phyloP scores from a whole-genome alignment of 2,888 invertebrate genomes.

The Dichetophora obliterata region DNA sequence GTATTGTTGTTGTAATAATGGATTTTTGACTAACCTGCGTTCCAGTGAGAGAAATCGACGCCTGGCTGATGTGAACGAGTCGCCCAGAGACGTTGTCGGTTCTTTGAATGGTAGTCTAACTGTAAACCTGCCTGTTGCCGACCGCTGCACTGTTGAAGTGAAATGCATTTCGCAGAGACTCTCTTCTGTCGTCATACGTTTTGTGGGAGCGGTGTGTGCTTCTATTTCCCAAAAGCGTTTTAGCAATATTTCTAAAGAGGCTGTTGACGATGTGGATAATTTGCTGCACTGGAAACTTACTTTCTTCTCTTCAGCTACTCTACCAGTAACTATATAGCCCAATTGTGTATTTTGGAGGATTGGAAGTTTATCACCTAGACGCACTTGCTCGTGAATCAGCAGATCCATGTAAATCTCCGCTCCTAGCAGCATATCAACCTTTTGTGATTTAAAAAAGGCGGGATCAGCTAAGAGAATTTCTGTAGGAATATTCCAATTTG shows the following conservation, averaged over 20 bases:
- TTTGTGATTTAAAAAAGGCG: too few species aligned
- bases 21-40: not conserved
- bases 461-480: too few species aligned
- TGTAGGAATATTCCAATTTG: too few species aligned
- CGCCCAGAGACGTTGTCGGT: too few species aligned
- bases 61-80: too few species aligned
- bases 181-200: too few species aligned
- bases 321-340: constrained; percentile 36
- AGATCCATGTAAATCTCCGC: constrained; percentile 31
- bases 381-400: constrained; percentile 34
- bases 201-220: not conserved
- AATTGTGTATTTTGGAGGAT: constrained; percentile 33
- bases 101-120: too few species aligned
- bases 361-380: constrained; percentile 5
- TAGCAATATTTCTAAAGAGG: constrained; percentile 18
- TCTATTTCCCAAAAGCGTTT: constrained; percentile 23
- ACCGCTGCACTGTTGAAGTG: too few species aligned
- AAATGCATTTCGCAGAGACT: too few species aligned
- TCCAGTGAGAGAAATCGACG: constrained; percentile 2
- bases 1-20: not conserved
- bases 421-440: not conserved
- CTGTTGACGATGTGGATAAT: not conserved
- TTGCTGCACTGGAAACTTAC: not conserved
- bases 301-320: not conserved
- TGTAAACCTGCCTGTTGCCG: too few species aligned